phyloP scores from a whole-genome alignment of 2,113 vertebrate species.

The Mirza zaza region DNA sequence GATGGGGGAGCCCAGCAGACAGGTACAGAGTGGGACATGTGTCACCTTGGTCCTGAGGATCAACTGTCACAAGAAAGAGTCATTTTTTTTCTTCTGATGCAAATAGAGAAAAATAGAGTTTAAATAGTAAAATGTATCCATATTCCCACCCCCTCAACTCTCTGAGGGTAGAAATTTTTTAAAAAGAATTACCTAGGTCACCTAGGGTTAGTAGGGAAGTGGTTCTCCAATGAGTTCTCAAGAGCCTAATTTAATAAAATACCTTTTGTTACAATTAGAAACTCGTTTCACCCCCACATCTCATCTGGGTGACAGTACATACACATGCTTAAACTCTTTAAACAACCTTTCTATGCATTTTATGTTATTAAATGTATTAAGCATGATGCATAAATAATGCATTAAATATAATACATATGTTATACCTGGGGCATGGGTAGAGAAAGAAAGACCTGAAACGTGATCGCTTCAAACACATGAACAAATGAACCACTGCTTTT shows the following conservation, averaged over 20 bases:
- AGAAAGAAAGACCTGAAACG: neutral
- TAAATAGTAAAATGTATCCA: neutral
- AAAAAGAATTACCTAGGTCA: neutral
- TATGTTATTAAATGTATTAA: neutral
- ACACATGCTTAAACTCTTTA: neutral
- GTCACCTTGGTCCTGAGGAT: neutral
- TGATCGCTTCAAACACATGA: neutral
- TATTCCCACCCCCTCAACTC: neutral
- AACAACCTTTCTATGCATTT: neutral
- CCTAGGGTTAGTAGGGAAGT: neutral
- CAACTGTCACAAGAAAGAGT: neutral
- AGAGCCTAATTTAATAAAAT: neutral
- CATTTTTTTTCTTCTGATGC: neutral
- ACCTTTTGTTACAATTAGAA: neutral
- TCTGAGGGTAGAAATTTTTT: neutral
- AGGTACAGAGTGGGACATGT: accelerated
- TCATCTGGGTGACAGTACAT: neutral
- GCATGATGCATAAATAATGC: neutral
- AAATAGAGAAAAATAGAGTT: neutral
- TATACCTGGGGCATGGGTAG: accelerated
- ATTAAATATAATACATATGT: neutral
- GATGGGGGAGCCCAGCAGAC: accelerated
- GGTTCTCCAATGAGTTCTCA: neutral
- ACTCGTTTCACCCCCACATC: neutral
- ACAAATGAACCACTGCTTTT: neutral